Evolutionary conservation across 2,797 vertebrate species (phyloP), one percentile per base, ranked within the genome.

Genomic region (Ammospiza maritima): DNA sequence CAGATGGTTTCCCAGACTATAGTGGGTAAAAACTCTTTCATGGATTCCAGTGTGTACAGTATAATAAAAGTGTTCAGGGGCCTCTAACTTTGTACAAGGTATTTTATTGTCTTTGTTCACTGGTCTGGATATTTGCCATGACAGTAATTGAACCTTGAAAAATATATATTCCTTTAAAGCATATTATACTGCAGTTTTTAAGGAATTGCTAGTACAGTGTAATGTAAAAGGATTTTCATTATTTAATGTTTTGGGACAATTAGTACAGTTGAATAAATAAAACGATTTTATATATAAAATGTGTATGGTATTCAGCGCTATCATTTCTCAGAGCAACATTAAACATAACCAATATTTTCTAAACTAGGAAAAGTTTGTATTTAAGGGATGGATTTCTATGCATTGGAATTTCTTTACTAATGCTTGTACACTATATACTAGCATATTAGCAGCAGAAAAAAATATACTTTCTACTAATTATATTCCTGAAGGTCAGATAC

Each of bases 41-140:
- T 72, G 84, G 94, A 97, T 97, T 96, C 96, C 90, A 86, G 47
- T 30, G 93, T 97, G 97, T 95, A 89, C 77, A 65, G 93, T 96
- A 96, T 97, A 97, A 96, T 94, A 96, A 96, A 97, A 96, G 64
- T 88, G 93, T 96, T 97, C 88, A 88, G 96, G 91, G 91, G 83
- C 89, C 85, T 74, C 73, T 97, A 65, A 95, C 85, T 95, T 97
- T 29, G 80, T 84, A 86, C 76, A 96, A 90, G 84, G 96, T 73
- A 85, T 91, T 97, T 98, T 97, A 95, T 82, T 97, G 94, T 97
- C 85, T 92, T 96, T 96, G 97, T 97, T 94, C 91, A 95, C 92
- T 61, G 78, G 77, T 95, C 93, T 98, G 97, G 95, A 96, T 91
- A 94, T 89, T 96, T 96, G 96, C 97, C 96, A 97, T 83, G 90